A percentile compares a stretch with the other conserved stretches of the same genome.
Evolutionary conservation across 2,888 invertebrate genomes (phyloP).

Genomic region (Dicranocentrus wangi): DNA sequence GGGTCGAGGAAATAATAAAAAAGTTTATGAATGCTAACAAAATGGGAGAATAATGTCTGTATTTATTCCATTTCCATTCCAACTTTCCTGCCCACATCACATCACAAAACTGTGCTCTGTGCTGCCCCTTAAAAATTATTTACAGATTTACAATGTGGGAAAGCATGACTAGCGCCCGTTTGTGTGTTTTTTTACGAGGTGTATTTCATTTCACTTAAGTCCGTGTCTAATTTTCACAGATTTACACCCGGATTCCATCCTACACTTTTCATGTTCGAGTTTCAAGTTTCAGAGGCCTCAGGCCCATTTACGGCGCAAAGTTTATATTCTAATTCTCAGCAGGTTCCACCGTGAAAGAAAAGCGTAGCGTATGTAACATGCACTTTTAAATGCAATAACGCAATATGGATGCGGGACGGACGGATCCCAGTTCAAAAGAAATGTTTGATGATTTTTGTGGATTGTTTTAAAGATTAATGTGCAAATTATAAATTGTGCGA

Average conservation of each 20-base stretch:
- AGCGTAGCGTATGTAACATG: too few species aligned
- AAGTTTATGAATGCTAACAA: neutral
- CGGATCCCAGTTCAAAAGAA: too few species aligned
- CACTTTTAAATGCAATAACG: too few species aligned
- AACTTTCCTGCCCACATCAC: neutral
- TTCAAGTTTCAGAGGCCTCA: constrained; percentile 20
- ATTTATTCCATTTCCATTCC: constrained; percentile 17
- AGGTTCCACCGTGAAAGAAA: constrained; percentile 15
- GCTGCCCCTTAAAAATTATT: too few species aligned
- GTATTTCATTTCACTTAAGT: constrained; percentile 53
- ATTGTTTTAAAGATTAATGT: too few species aligned
- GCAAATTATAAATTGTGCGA: too few species aligned
- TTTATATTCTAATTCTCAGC: constrained; percentile 41
- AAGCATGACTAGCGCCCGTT: too few species aligned
- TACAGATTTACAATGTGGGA: constrained; percentile 58
- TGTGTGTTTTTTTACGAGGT: constrained; percentile 45
- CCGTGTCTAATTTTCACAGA: constrained; percentile 59
- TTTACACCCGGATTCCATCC: constrained; percentile 60
- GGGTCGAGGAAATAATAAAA: too few species aligned
- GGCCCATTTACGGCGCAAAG: constrained; percentile 38
- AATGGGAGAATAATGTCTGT: constrained; percentile 31
- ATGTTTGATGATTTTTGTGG: too few species aligned
- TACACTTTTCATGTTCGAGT: constrained; percentile 36
- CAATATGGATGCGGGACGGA: too few species aligned
- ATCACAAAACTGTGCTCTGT: too few species aligned